Base-by-base conservation (phyloP, 2,797 vertebrate genomes). In the Sebastes jordani region DNA sequence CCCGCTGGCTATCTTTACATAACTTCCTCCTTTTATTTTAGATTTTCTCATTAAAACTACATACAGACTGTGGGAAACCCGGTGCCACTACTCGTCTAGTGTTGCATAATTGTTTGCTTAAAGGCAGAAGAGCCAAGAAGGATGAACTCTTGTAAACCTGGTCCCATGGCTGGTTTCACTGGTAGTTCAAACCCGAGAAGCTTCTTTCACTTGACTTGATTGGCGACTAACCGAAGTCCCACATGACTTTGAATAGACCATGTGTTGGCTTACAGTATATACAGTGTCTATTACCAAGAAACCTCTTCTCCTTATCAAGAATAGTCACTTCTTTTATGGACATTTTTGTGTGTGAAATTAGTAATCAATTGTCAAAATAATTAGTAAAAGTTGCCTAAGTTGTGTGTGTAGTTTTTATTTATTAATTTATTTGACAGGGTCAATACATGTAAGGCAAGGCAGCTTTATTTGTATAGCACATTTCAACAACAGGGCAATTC, bases 31-130 rank as follows among this genome's bases (percentile, higher is more conserved):
- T 60, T 59, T 69, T 27, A 32, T 61, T n/a, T 25, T 7, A n/a
- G 16, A 25, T n/a, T 23, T 23, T 34, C 1, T 14, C 0, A 4
- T n/a, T 14, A 7, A 14, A 7, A 14, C 23, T 7, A 22, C 4
- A 11, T 2, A 4, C 20, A 46, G 7, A 2, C 25, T 6, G 22
- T 10, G 2, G 11, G 10, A 10, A 20, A 30, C 73, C 73, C 29
- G 36, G 62, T 32, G 16, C 7, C 1, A 6, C 6, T 2, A 2
- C 4, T 23, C 13, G 5, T 38, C 2, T 4, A 11, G 36, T 49
- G 20, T 88, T 82, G 5, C 83, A 46, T 38, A 78, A 84, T 20
- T 61, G 6, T 60, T 80, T 71, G 22, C 13, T 52, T 68, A 2
- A 6, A 52, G 22, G 25, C 54, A 52, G 30, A 62, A n/a, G 20